Conservation (phyloP, 1,140 invertebrate species). For the Drosophila arizonae region DNA sequence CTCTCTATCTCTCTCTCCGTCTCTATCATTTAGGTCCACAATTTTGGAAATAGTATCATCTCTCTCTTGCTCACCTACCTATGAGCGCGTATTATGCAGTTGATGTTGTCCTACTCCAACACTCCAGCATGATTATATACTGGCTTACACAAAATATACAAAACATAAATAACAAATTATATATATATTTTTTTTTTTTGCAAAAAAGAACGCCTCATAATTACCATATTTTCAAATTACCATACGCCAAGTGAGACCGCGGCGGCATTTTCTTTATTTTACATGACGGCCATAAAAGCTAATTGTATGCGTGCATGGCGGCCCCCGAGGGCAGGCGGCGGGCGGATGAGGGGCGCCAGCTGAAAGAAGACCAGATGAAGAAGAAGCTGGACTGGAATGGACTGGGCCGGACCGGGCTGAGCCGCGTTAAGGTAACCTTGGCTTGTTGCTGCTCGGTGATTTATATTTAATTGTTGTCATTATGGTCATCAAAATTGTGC, state of each 20-base stretch:
- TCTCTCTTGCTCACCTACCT: too few relatives aligned
- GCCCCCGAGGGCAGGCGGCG: not conserved
- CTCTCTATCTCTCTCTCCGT: too few relatives aligned
- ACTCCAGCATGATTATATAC: too few relatives aligned
- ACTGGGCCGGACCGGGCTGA: not conserved
- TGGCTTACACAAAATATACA: not conserved
- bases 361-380: not conserved
- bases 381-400: not conserved
- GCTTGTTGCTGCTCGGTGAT: conserved; percentile 66
- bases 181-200: conserved; percentile 22
- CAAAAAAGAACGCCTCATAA: conserved; percentile 57
- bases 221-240: conserved; percentile 82
- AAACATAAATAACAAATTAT: conserved; percentile 3
- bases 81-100: too few relatives aligned
- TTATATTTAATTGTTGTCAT: conserved; percentile 82
- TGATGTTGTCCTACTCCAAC: too few relatives aligned
- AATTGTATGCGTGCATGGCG: conserved; percentile 72
- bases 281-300: conserved; percentile 73
- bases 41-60: too few relatives aligned
- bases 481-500: conserved; percentile 75
- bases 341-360: not conserved
- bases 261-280: conserved; percentile 39
- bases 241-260: conserved; percentile 62
- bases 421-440: conserved; percentile 42
- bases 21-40: too few relatives aligned